A percentile compares a stretch with the other conserved stretches of the same genome.
These are phyloP conservation scores for Anodontia alba DNA, from an alignment of 2,888 invertebrate species.

Conservation along the genomic window DNA sequence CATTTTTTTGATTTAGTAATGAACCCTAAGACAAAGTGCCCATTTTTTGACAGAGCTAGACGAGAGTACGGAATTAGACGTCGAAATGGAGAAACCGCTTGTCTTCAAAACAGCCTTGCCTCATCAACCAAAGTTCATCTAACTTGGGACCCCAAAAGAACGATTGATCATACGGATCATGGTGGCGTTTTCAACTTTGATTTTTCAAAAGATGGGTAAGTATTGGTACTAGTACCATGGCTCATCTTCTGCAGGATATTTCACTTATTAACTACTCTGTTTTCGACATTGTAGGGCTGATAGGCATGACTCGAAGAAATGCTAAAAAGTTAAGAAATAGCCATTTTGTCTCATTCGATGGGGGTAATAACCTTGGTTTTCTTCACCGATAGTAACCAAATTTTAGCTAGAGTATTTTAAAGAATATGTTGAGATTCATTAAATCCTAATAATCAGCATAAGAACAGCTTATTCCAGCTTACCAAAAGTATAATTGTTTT, in stretches of 20 bases:
- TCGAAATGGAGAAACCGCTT: slow-evolving; percentile 40
- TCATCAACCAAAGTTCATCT: slow-evolving; percentile 64
- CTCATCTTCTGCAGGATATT: neutral
- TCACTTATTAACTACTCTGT: neutral
- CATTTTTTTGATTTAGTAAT: neutral
- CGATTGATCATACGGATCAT: slow-evolving; percentile 72
- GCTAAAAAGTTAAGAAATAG: too few relatives aligned
- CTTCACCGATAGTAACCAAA: too few relatives aligned
- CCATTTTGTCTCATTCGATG: too few relatives aligned
- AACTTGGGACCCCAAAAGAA: slow-evolving; percentile 76
- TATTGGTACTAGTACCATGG: slow-evolving; percentile 61
- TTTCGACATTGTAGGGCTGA: too few relatives aligned
- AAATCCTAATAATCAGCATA: too few relatives aligned
- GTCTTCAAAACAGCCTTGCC: slow-evolving; percentile 40
- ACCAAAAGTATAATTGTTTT: too few relatives aligned
- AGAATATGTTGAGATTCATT: too few relatives aligned
- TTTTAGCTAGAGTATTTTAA: too few relatives aligned
- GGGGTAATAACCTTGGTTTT: too few relatives aligned
- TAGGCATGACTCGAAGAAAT: too few relatives aligned
- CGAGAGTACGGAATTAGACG: slow-evolving; percentile 30
- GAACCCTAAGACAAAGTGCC: neutral
- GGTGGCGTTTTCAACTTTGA: slow-evolving; percentile 82
- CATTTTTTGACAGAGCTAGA: slow-evolving; percentile 29
- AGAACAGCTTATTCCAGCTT: too few relatives aligned
- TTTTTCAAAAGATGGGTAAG: slow-evolving; percentile 78